Evolutionary conservation across 1,140 invertebrate genomes (phyloP).

Genomic region (Ips typographus): DNA sequence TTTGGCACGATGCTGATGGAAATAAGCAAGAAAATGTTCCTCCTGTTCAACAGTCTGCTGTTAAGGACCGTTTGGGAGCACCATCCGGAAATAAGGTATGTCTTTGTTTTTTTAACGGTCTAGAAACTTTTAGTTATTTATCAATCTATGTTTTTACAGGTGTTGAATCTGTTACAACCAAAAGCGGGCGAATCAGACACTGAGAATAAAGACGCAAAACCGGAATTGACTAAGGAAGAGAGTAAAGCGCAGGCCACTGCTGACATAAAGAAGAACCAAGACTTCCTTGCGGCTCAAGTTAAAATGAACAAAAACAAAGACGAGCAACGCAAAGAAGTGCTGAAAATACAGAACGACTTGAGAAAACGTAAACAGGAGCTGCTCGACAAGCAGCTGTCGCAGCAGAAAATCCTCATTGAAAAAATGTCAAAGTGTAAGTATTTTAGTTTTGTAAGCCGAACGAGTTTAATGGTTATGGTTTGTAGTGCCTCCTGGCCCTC

Average conservation of each 20-base stretch:
- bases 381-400: slow-evolving; percentile 74
- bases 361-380: slow-evolving; percentile 76
- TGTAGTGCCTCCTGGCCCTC: slow-evolving; percentile 58
- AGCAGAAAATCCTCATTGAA: slow-evolving; percentile 74
- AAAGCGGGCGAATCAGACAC: slow-evolving; percentile 53
- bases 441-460: slow-evolving; percentile 1
- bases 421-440: slow-evolving; percentile 68
- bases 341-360: slow-evolving; percentile 72
- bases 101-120: background rate
- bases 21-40: slow-evolving; percentile 62
- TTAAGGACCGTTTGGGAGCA: slow-evolving; percentile 56
- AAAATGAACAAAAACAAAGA: slow-evolving; percentile 65
- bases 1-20: slow-evolving; percentile 65
- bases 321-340: slow-evolving; percentile 67
- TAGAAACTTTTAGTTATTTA: background rate
- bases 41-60: slow-evolving; percentile 55
- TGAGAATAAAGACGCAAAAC: slow-evolving; percentile 37
- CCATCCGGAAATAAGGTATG: slow-evolving; percentile 54
- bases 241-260: slow-evolving; percentile 55
- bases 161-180: slow-evolving; percentile 56
- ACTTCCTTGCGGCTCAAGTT: slow-evolving; percentile 63
- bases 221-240: slow-evolving; percentile 40
- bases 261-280: slow-evolving; percentile 65
- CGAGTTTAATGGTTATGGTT: background rate
- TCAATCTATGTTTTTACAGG: slow-evolving; percentile 16